Evolutionary conservation across 2,113 vertebrate species (phyloP), one percentile per base, ranked within the genome.

Genomic region (Heliornis fulica): DNA sequence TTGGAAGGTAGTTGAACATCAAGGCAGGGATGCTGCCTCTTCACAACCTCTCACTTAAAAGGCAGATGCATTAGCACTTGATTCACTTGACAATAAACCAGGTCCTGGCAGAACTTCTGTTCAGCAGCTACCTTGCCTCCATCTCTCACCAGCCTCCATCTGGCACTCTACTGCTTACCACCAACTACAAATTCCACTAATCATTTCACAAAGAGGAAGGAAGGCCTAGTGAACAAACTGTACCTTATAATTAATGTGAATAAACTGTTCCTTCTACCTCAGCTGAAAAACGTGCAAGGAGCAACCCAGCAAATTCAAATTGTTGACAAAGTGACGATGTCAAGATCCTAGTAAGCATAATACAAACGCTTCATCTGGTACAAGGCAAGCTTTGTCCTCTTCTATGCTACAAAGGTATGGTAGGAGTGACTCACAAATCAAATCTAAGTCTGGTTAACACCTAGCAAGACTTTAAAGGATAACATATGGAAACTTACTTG

Each of bases 161-260:
- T 46, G 13, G 12, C 22, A 72, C n/a, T 5, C 5, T 9, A 28
- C 0, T 69, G 15, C 2, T 65, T 64, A 43, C 9, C 21, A 26
- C n/a, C 18, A 29, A n/a, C 10, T 11, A 51, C 45, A 7, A 88
- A 83, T 17, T 15, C 36, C 60, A 18, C 2, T 17, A 7, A 2
- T 72, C 18, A 48, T 36, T 80, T 38, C 46, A 77, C 26, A 76
- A 63, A 61, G 31, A 88, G 9, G 10, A 83, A 83, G 29, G 31
- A 31, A n/a, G n/a, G n/a, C n/a, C 26, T 71, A 41, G 28, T 0
- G 0, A 89, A 64, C 2, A 41, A 64, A 70, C 4, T 7, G 8
- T 28, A 7, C 41, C 46, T 61, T 74, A 11, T 15, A 60, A 92
- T 74, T 38, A 89, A 61, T 0, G 0, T 19, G 75, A 68, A 61